A percentile compares a stretch with the other conserved stretches of the same genome.
phyloP scores from a whole-genome alignment of 2,888 invertebrate genomes.

The Nycteola revayana region DNA sequence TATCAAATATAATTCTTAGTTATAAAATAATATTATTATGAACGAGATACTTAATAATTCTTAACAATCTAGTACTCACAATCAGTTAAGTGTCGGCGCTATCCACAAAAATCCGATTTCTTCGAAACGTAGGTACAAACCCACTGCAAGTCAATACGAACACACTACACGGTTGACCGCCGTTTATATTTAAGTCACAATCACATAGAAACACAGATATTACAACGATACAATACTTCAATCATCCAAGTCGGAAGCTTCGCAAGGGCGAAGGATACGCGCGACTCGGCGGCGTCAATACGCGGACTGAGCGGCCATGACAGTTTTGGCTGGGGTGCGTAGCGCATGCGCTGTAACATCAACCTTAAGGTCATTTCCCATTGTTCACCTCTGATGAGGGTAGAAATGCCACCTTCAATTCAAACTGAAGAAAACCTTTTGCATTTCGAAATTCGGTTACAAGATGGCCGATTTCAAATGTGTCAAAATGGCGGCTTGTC shows the following conservation, averaged over 20 bases:
- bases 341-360: slow-evolving; percentile 59
- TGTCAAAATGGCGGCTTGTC: slow-evolving; percentile 15
- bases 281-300: slow-evolving; percentile 66
- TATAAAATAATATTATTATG: background rate
- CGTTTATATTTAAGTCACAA: slow-evolving; percentile 27
- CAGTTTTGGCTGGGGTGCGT: slow-evolving; percentile 59
- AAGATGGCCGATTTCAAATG: slow-evolving; percentile 33
- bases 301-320: slow-evolving; percentile 75
- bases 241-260: background rate
- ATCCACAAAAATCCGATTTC: slow-evolving; percentile 55
- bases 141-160: background rate
- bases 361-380: slow-evolving; percentile 65
- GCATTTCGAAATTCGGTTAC: slow-evolving; percentile 40
- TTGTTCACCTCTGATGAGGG: slow-evolving; percentile 56
- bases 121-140: background rate
- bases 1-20: slow-evolving; percentile 15
- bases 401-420: slow-evolving; percentile 39
- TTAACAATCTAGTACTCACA: slow-evolving; percentile 51
- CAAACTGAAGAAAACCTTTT: slow-evolving; percentile 51
- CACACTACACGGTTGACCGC: background rate
- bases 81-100: slow-evolving; percentile 41
- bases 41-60: no score
- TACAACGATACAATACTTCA: slow-evolving; percentile 21
- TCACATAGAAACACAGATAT: slow-evolving; percentile 34
- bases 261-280: slow-evolving; percentile 36